Evolutionary conservation across 2,888 invertebrate genomes (phyloP), one percentile per base, ranked within the genome.

Genomic region (Galerucella calmariensis): DNA sequence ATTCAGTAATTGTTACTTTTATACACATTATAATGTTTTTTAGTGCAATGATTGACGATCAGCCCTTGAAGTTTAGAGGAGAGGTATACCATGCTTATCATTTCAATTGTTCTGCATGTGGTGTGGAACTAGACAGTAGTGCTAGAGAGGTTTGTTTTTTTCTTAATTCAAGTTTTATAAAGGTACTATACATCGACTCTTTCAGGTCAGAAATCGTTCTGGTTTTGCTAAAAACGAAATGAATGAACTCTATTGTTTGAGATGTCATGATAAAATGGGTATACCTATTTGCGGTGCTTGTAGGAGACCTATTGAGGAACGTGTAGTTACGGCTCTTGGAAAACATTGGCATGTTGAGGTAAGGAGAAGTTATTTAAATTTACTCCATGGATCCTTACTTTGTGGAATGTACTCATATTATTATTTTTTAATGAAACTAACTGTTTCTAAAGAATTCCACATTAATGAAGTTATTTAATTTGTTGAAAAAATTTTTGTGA

Each of bases 211-310:
- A 85, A 94, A 96, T 83, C 91, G 96, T 70, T 94, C 96, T 1
- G 97, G 97, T 10, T 94, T 94, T 86, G 94, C 96, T 56, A 94
- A 94, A 73, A 96, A 96, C 85, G 96, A 97, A 86, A 94, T 96
- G 92, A 96, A 97, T 86, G 98, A 99, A 84, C 89, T 99, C 72
- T 99, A 98, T 88, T 99, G 99, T 86, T 91, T 99, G 79, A 93
- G 99, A 71, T 99, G 99, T 86, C 98, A 99, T 86, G 99, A 99
- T 88, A 98, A 99, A 90, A 99, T 99, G 98, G 99, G 99, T 44
- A 98, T 99, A 79, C 99, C 99, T n/a, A 99, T 99, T 82, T 99
- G 99, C 88, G 99, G 99, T 46, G 99, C 99, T 69, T 99, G 99
- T 87, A 94, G 99, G 69, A 94, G 99, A 44, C 99, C 99, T 1